phyloP scores from a whole-genome alignment of 2,888 invertebrate genomes.

The Dysmachus trigonus region DNA sequence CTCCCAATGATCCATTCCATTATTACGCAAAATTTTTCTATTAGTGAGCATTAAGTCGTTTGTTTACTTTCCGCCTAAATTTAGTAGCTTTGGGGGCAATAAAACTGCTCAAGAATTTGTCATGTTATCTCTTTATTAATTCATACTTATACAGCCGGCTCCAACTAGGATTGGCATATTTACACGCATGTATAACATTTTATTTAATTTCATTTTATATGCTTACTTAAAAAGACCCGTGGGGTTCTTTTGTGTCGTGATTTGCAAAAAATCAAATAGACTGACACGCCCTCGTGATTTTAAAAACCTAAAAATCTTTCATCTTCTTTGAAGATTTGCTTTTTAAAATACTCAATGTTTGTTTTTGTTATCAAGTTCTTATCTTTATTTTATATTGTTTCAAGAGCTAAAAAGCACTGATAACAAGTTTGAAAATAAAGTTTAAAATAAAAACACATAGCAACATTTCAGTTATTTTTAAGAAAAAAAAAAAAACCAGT shows the following conservation, averaged over 20 bases:
- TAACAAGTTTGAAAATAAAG: neutral
- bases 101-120: neutral
- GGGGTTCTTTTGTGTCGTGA: neutral
- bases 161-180: neutral
- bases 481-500: neutral
- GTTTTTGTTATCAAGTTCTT: neutral
- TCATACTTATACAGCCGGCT: neutral
- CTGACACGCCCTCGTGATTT: neutral
- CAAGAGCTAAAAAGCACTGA: neutral
- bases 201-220: neutral
- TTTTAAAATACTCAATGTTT: neutral
- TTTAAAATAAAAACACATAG: neutral
- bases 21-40: too few species aligned
- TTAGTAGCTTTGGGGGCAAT: neutral
- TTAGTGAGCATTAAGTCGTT: too few species aligned
- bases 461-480: neutral
- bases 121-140: too few species aligned
- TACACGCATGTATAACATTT: neutral
- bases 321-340: neutral
- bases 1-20: too few species aligned
- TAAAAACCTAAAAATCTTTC: neutral
- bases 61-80: too few species aligned
- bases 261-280: neutral
- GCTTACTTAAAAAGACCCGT: neutral
- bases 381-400: neutral